Base-by-base conservation (phyloP, 2,888 invertebrate genomes). In the Sepioteuthis lessoniana region DNA sequence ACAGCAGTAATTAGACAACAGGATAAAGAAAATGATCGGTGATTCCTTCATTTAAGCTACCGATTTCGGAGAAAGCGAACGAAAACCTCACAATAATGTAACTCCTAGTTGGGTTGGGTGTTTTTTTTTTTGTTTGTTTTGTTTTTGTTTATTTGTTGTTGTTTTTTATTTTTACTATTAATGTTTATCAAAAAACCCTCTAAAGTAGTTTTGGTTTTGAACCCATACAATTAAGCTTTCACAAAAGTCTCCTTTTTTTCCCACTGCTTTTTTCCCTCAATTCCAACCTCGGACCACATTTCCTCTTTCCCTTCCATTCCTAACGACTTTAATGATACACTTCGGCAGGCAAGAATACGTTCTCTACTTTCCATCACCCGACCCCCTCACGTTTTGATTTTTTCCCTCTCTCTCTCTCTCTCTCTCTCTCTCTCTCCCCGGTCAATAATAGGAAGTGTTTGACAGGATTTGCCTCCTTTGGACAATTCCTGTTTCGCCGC, bases 401-500 rank as follows among this genome's bases (percentile, higher is more conserved):
- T 7, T 7, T 13, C 16, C 42, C 76, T 0, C n/a, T 35, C 8
- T 16, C 35, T 76, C n/a, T 35, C n/a, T n/a, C n/a, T 76, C 3
- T n/a, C 3, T 21, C 50, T 31, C 19, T 25, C 46, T 7, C 25
- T 38, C 31, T 35, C 31, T 31, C 16, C 42, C n/a, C n/a, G 76
- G n/a, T 76, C 76, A 76, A 76, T 76, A 76, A 76, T n/a, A 76
- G 76, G 76, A 76, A 76, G 76, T 76, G 76, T 76, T 76, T 76
- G 76, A 76, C n/a, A 76, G 76, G 76, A 76, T 76, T 76, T 76
- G 35, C 76, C 76, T 76, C n/a, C 13, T 76, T 76, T n/a, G 76
- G n/a, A 16, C 35, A 76, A 76, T 76, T 76, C 76, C 76, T n/a
- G 76, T 76, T 76, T 76, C 16, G 16, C 76, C 16, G 13, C 76